phyloP scores from a whole-genome alignment of 2,113 vertebrate genomes.

The Cynocephalus volans region DNA sequence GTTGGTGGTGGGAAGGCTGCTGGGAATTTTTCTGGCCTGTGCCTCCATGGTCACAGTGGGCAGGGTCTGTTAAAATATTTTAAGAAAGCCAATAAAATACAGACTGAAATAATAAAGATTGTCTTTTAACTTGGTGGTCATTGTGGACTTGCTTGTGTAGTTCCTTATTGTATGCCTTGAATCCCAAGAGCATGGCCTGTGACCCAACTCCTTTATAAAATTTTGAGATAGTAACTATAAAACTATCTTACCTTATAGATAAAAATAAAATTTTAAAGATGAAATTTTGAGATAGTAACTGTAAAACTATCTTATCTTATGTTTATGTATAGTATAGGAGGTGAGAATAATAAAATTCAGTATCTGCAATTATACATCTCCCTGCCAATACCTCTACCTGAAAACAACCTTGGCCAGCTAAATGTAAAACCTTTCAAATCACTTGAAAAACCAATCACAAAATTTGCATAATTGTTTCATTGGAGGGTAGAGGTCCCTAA shows the following conservation, averaged over 20 bases:
- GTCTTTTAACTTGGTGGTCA: background rate
- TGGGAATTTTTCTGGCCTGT: too few species aligned
- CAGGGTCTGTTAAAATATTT: background rate
- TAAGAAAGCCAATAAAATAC: background rate
- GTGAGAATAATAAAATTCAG: background rate
- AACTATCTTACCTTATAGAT: too few species aligned
- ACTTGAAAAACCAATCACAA: background rate
- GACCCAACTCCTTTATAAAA: background rate
- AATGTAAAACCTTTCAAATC: background rate
- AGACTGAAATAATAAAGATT: background rate
- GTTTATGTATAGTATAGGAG: background rate
- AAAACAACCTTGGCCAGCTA: background rate
- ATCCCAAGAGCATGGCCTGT: background rate
- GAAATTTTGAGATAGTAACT: background rate
- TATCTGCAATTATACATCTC: background rate
- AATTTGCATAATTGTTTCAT: constrained; percentile 19
- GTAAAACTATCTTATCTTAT: background rate
- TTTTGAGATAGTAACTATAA: background rate
- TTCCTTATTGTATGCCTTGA: background rate
- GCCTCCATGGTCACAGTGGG: too few species aligned
- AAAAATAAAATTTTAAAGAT: too few species aligned
- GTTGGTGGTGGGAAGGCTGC: too few species aligned
- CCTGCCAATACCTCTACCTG: background rate
- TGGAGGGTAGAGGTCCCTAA: background rate
- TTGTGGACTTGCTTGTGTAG: background rate